Evolutionary conservation across 2,888 invertebrate genomes (phyloP), one percentile per base, ranked within the genome.

Genomic region (Lasioglossum vierecki): DNA sequence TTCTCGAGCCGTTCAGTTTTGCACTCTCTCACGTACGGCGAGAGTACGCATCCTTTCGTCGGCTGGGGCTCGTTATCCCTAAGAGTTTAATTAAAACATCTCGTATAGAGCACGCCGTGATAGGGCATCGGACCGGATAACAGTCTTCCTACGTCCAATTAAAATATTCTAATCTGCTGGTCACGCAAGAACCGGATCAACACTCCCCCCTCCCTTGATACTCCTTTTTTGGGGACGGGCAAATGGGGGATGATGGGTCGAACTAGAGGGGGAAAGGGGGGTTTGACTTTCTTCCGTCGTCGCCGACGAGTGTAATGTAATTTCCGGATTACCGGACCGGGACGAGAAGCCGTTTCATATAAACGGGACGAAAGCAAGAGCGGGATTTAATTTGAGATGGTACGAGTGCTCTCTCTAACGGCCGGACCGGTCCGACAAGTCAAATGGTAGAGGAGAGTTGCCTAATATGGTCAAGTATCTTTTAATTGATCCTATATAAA

Each of bases 351-450:
- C 30, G 68, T 82, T 82, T 79, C 82, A 77, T 86, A 82, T 22
- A 85, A 79, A 80, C 63, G 73, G 66, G 35, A 46, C 39, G 44
- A 73, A 73, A 76, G 68, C 44, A 73, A 80, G 41, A 71, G 73
- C 18, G 26, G 41, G 53, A 71, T 77, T 86, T 83, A 78, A 88
- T 86, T 80, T 71, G 77, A 26, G 30, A 30, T 49, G 44, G 70
- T 73, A 83, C 53, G 39, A 68, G 53, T 63, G 74, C 77, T 35
- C 79, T 70, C 30, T 22, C 60, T 26, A 30, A 15, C 57, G 41
- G 26, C 41, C 60, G 49, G 9, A n/a, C 41, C 49, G 57, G 66
- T 2, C 73, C 80, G 71, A 76, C 84, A 79, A 82, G 79, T 63
- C 80, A 68, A 76, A 84, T 84, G 80, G 71, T 77, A 88, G 49